Evolutionary conservation across 2,888 invertebrate genomes (phyloP).

Genomic region (Sclerodermus sp.): DNA sequence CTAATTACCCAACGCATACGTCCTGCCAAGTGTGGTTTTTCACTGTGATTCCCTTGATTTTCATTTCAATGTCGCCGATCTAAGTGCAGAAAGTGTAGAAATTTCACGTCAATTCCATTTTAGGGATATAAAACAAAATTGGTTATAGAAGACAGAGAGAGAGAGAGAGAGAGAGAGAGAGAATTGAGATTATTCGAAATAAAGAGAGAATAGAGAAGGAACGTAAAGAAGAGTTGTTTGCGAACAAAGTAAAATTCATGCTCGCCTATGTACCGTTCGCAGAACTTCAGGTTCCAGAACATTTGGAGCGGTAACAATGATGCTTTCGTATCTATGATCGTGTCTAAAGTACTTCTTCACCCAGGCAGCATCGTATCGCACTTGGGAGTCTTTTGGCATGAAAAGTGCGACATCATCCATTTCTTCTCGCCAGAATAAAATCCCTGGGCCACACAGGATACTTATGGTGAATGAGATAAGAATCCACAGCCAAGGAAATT

Average conservation of each 20-base stretch:
- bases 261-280: constrained; percentile 43
- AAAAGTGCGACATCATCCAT: constrained; percentile 50
- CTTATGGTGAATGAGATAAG: constrained; percentile 38
- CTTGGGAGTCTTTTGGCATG: constrained; percentile 46
- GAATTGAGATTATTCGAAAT: too few relatives aligned
- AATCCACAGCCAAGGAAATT: constrained; percentile 46
- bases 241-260: too few relatives aligned
- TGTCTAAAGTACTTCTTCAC: constrained; percentile 50
- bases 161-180: too few relatives aligned
- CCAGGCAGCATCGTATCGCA: constrained; percentile 48
- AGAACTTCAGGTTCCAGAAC: constrained; percentile 51
- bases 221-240: too few relatives aligned
- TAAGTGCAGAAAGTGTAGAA: too few relatives aligned
- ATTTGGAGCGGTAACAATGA: constrained; percentile 54
- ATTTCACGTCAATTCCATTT: too few relatives aligned
- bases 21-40: constrained; percentile 49
- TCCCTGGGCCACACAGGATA: constrained; percentile 43
- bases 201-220: too few relatives aligned
- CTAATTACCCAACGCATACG: constrained; percentile 51
- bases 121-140: too few relatives aligned
- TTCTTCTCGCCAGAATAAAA: constrained; percentile 51
- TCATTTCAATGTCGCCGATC: constrained; percentile 45
- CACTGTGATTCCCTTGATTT: constrained; percentile 38
- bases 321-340: constrained; percentile 52
- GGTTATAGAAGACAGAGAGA: too few relatives aligned